Conservation (phyloP, 2,797 vertebrate genomes). For the Sebastes variabilis region DNA sequence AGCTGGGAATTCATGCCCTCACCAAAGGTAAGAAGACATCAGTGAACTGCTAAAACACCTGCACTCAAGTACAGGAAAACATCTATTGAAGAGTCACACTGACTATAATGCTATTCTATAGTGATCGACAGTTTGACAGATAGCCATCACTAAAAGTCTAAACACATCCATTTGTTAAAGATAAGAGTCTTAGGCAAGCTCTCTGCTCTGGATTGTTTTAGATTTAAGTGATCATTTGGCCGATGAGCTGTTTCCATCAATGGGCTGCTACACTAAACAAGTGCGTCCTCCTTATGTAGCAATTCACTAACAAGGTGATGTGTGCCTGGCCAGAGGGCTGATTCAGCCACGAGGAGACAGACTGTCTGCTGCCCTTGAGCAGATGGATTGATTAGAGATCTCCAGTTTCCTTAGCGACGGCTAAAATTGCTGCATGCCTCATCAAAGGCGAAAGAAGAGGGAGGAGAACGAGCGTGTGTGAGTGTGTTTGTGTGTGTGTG, state of each 20-base stretch:
- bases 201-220: constrained; percentile 1
- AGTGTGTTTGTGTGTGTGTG: neutral
- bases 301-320: constrained; percentile 51
- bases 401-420: constrained; percentile 78
- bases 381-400: constrained; percentile 77
- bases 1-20: constrained; percentile 94
- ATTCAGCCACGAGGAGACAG: constrained; percentile 63
- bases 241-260: constrained; percentile 44
- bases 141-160: neutral
- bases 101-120: neutral
- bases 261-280: constrained; percentile 25
- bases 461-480: constrained; percentile 1
- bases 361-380: constrained; percentile 66
- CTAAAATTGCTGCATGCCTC: constrained; percentile 75
- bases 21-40: constrained; percentile 89
- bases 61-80: neutral
- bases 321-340: constrained; percentile 45
- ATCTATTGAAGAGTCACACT: neutral
- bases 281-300: constrained; percentile 35
- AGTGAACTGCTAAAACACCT: neutral
- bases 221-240: constrained; percentile 34
- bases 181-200: neutral
- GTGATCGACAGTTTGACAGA: neutral
- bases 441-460: constrained; percentile 60
- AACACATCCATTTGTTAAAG: neutral